Evolutionary conservation across 2,888 invertebrate genomes (phyloP).

Genomic region (Cryptus viduatorius): DNA sequence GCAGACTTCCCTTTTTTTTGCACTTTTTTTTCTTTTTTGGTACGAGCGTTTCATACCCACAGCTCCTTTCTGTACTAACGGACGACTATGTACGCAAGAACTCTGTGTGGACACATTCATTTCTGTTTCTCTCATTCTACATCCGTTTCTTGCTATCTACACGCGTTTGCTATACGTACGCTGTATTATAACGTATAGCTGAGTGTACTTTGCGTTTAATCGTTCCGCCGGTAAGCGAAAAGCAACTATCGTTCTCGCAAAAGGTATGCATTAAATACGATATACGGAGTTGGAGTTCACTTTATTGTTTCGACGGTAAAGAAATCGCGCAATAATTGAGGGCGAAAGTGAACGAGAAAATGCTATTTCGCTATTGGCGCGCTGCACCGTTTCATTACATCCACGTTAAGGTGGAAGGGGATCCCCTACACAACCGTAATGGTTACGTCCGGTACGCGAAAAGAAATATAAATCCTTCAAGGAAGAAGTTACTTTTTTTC

Average conservation of each 20-base stretch:
- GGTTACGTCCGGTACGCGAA: too few relatives aligned
- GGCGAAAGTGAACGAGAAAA: slow-evolving; percentile 37
- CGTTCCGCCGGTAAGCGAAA: slow-evolving; percentile 2
- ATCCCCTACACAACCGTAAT: background rate
- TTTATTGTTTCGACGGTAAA: slow-evolving; percentile 16
- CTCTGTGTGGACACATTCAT: slow-evolving; percentile 37
- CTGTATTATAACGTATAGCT: background rate
- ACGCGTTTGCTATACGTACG: background rate
- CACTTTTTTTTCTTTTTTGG: slow-evolving; percentile 20
- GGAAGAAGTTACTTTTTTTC: too few relatives aligned
- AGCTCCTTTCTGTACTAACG: slow-evolving; percentile 9
- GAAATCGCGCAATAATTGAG: slow-evolving; percentile 29
- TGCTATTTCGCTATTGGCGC: slow-evolving; percentile 14
- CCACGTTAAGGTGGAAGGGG: background rate
- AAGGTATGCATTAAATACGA: slow-evolving; percentile 24
- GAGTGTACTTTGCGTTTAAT: slow-evolving; percentile 8
- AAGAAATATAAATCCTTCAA: too few relatives aligned
- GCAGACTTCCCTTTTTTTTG: background rate
- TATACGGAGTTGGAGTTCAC: background rate
- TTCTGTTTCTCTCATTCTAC: slow-evolving; percentile 46
- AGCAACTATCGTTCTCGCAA: slow-evolving; percentile 2
- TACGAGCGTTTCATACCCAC: slow-evolving; percentile 9
- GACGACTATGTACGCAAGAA: background rate
- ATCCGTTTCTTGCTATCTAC: slow-evolving; percentile 42
- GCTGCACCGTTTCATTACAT: background rate